Evolutionary conservation across 1,140 invertebrate genomes (phyloP).

Genomic region (Melipona quadrifasciata): DNA sequence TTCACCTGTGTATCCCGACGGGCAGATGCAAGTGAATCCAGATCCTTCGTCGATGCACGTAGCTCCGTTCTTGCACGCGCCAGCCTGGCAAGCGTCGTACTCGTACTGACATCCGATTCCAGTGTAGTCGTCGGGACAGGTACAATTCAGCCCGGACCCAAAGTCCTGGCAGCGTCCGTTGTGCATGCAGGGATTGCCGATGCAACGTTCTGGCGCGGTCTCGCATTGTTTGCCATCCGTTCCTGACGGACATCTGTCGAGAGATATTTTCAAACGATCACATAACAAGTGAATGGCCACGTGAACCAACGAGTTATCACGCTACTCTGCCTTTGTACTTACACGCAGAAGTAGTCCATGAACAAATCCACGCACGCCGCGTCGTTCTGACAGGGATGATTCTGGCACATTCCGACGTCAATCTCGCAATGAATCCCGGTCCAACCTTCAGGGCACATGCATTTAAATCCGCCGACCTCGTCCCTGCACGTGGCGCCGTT

Average conservation of each 20-base stretch:
- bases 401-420: conserved; percentile 93
- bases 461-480: conserved; percentile 92
- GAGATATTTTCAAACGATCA: too few species aligned
- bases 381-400: conserved; percentile 94
- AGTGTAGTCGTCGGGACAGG: conserved; percentile 92
- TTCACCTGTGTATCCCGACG: conserved; percentile 89
- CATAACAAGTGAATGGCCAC: too few species aligned
- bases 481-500: conserved; percentile 95
- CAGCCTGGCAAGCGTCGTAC: conserved; percentile 94
- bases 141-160: conserved; percentile 96
- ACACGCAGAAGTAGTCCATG: conserved; percentile 98
- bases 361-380: conserved; percentile 96
- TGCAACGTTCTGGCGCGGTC: conserved; percentile 96
- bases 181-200: conserved; percentile 98
- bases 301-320: too few species aligned
- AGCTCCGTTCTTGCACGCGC: conserved; percentile 95
- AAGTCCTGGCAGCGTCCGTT: conserved; percentile 96
- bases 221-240: conserved; percentile 97
- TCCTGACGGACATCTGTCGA: conserved; percentile 91
- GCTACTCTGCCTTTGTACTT: conserved; percentile 79
- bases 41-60: conserved; percentile 92
- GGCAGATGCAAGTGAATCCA: conserved; percentile 93
- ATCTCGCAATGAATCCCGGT: conserved; percentile 92
- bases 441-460: conserved; percentile 94
- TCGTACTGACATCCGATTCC: conserved; percentile 97